These are phyloP conservation scores for Hydrotaea diabolus DNA, from an alignment of 2,888 invertebrate genomes.

Conservation along the genomic window DNA sequence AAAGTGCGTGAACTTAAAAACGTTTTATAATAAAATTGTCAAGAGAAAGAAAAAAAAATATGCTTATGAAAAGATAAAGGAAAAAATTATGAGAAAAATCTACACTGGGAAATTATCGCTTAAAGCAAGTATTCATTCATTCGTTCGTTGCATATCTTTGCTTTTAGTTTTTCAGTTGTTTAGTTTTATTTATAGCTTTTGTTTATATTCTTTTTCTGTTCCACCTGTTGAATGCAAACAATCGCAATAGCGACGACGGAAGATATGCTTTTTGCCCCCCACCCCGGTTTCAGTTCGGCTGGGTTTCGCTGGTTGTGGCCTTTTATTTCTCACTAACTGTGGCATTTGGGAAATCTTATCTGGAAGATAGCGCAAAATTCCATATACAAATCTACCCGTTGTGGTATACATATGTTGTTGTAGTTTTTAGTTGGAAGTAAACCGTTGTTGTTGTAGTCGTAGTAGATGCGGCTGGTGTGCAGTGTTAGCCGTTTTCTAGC, in stretches of 20 bases:
- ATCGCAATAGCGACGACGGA: background rate
- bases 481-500: background rate
- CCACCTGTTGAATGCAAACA: constrained; percentile 42
- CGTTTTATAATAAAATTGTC: constrained; percentile 21
- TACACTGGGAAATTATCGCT: constrained; percentile 2
- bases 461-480: background rate
- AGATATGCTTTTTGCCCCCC: background rate
- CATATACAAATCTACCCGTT: background rate
- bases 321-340: constrained; percentile 14
- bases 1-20: constrained; percentile 39
- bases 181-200: background rate
- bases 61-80: background rate
- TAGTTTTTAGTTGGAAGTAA: no score
- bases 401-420: background rate
- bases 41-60: background rate
- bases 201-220: background rate
- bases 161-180: constrained; percentile 29
- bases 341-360: constrained; percentile 74
- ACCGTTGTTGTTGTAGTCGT: no score
- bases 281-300: background rate
- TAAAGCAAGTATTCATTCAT: background rate
- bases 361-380: constrained; percentile 69
- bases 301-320: constrained; percentile 10
- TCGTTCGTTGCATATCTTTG: constrained; percentile 47
- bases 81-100: background rate